phyloP scores from a whole-genome alignment of 2,113 vertebrate species.

The Pollimyrus isidori region DNA sequence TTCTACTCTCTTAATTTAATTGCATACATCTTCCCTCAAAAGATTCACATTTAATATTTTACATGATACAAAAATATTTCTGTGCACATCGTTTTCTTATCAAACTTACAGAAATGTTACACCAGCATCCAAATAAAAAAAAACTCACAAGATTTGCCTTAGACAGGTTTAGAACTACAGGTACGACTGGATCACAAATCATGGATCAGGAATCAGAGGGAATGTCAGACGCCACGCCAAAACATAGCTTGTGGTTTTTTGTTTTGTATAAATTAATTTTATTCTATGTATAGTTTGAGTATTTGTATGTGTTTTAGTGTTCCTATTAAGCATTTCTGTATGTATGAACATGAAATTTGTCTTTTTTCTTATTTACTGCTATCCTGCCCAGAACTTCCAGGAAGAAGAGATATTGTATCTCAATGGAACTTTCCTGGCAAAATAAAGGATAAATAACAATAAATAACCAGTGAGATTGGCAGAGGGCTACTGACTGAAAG shows the following conservation, averaged over 20 bases:
- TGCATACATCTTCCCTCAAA: background rate
- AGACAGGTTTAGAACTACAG: background rate
- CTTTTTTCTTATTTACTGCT: too few relatives aligned
- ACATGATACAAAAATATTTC: background rate
- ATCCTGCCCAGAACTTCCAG: too few relatives aligned
- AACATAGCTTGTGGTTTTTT: background rate
- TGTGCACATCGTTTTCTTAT: background rate
- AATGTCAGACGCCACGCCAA: background rate
- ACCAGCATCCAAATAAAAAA: background rate
- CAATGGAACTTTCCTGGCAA: too few relatives aligned
- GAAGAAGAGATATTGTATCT: too few relatives aligned
- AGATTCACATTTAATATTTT: background rate
- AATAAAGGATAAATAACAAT: background rate
- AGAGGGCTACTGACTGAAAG: background rate
- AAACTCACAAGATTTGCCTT: background rate
- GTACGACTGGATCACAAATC: background rate
- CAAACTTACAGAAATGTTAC: background rate
- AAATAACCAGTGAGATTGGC: background rate
- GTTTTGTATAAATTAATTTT: too few relatives aligned
- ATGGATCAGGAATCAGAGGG: background rate
- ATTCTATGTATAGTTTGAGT: too few relatives aligned
- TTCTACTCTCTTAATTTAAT: background rate
- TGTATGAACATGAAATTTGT: too few relatives aligned
- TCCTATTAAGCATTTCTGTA: too few relatives aligned
- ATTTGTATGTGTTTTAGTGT: too few relatives aligned